Conservation (phyloP, 2,113 vertebrate genomes). For the Cyanoderma ruficeps region DNA sequence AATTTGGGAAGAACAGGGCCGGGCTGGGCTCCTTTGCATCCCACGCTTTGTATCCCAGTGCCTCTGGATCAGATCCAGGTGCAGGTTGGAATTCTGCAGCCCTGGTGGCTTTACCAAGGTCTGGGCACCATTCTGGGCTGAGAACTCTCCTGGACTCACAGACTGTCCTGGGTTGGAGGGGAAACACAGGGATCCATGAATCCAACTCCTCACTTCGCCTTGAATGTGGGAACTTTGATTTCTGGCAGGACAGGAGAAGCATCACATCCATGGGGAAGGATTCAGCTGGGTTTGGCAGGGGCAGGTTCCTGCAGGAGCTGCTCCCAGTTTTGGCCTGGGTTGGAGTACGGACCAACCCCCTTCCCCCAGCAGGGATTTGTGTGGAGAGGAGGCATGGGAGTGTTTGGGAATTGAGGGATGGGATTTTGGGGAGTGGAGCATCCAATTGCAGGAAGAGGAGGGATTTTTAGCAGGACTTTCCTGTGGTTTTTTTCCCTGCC, state of each 20-base stretch:
- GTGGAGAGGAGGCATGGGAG: background rate
- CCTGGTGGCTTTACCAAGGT: fast-evolving
- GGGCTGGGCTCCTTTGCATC: background rate
- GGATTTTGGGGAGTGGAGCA: background rate
- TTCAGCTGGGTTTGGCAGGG: background rate
- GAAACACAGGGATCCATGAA: background rate
- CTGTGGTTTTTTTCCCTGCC: fast-evolving
- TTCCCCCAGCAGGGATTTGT: background rate
- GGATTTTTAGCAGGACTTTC: background rate
- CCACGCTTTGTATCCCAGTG: too few relatives aligned
- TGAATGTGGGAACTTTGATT: background rate
- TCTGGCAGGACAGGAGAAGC: background rate
- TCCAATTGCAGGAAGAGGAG: background rate
- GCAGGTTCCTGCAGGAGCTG: background rate
- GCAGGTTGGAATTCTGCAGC: background rate
- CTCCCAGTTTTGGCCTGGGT: background rate
- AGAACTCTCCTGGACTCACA: background rate
- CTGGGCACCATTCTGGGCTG: too few relatives aligned
- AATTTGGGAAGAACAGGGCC: background rate
- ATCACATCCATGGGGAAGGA: fast-evolving
- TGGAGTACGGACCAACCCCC: background rate
- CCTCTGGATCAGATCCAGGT: background rate
- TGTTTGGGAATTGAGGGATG: background rate
- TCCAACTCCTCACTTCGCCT: background rate
- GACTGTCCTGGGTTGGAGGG: fast-evolving